Evolutionary conservation across 2,797 vertebrate genomes (phyloP), one percentile per base, ranked within the genome.

Genomic region (Tamandua tetradactyla): DNA sequence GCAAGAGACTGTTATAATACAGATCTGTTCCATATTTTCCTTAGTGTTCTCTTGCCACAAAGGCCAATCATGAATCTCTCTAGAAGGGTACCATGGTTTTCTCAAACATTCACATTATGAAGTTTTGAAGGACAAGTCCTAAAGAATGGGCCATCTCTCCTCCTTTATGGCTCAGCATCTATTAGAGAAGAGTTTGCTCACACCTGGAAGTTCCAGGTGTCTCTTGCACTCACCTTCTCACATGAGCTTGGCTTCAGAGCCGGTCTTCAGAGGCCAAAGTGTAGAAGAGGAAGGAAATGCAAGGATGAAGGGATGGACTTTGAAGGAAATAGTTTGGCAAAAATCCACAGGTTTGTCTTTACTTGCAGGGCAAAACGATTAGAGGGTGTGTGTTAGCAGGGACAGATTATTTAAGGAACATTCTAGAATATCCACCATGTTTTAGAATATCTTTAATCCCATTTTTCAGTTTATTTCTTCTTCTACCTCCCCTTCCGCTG

Each of bases 41-140:
- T 97, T 93, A 91, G 74, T 76, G 40, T 97, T 97, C 91, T 55
- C 76, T 94, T 97, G 93, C 96, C 87, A 82, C 93, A 90, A 97
- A 97, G 97, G 44, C 47, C 87, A 84, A 0, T 92, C 96, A 88
- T 96, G 95, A 91, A 96, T 97, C 87, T 89, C 87, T 92, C 95
- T 47, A 40, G 35, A 57, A 55, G 93, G 83, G 59, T 75, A 18
- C 87, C 47, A 27, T 66, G 1, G n/a, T 97, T 97, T 98, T 84
- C 71, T 22, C 79, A 32, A 95, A 61, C 79, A 74, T 32, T 96
- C 84, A 1, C 15, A 7, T 71, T 96, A 87, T 91, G 14, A 89
- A 78, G 37, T 72, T 79, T 89, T 14, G 1, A 83, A 84, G 44
- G 75, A 66, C 1, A 0, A 13, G 9, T 61, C 66, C 7, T 40